phyloP scores from a whole-genome alignment of 2,797 vertebrate species.

The Spondyliosoma cantharus region DNA sequence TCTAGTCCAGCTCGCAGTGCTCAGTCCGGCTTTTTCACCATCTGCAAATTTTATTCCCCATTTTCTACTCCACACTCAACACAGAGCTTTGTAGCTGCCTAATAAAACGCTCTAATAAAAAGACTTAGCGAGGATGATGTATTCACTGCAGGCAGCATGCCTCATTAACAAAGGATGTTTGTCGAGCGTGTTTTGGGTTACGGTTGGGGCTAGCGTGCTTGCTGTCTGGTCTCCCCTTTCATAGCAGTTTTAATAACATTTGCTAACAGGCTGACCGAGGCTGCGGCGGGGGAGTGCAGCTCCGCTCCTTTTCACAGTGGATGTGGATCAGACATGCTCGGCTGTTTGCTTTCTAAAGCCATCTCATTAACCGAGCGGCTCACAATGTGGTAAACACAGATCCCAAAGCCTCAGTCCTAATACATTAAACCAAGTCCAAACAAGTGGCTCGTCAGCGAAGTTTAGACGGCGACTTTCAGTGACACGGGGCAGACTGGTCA shows the following conservation, averaged over 20 bases:
- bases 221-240: constrained; percentile 51
- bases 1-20: neutral
- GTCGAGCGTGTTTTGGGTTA: constrained; percentile 53
- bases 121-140: constrained; percentile 42
- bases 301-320: constrained; percentile 30
- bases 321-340: constrained; percentile 44
- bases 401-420: constrained; percentile 42
- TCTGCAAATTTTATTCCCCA: constrained; percentile 20
- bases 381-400: constrained; percentile 51
- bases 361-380: constrained; percentile 52
- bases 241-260: constrained; percentile 60
- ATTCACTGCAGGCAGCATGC: constrained; percentile 41
- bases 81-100: constrained; percentile 26
- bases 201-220: constrained; percentile 31
- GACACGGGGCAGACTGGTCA: neutral
- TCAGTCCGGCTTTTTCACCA: neutral
- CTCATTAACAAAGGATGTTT: constrained; percentile 66
- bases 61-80: constrained; percentile 10
- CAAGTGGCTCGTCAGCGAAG: constrained; percentile 37
- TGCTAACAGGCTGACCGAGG: constrained; percentile 48
- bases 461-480: neutral
- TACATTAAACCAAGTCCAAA: constrained; percentile 49
- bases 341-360: constrained; percentile 64
- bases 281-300: constrained; percentile 29
- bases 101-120: constrained; percentile 55